A percentile compares a stretch with the other conserved stretches of the same genome.
Evolutionary conservation across 92 coral and sea anemone species (phyloP).

Genomic region (Virgularia gustaviana): DNA sequence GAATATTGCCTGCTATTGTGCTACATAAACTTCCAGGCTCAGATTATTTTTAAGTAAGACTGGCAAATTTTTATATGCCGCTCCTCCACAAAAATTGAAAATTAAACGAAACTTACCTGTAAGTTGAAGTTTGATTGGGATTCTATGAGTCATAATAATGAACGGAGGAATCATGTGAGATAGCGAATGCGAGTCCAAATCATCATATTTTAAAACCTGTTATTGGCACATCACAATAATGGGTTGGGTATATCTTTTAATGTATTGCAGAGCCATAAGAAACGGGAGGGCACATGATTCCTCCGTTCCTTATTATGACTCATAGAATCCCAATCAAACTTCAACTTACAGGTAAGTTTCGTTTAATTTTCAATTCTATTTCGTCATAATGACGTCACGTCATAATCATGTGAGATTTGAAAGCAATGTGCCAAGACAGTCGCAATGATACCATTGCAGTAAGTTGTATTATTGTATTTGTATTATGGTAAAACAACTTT

Average conservation of each 20-base stretch:
- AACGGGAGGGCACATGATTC: background rate
- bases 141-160: constrained; percentile 12
- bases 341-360: constrained; percentile 9
- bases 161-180: background rate
- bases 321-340: constrained; percentile 28
- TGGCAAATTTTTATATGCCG: no score
- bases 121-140: constrained; percentile 25
- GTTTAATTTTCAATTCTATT: constrained; percentile 7
- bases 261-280: background rate
- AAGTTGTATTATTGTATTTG: no score
- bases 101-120: no score
- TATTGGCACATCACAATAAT: background rate
- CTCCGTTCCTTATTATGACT: constrained; percentile 1
- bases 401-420: background rate
- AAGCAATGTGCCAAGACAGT: background rate
- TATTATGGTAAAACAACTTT: no score
- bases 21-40: no score
- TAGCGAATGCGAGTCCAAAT: background rate
- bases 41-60: no score
- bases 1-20: no score
- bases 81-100: no score
- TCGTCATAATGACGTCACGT: background rate
- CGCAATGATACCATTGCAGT: no score
- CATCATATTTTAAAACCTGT: background rate
- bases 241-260: background rate